phyloP scores from a whole-genome alignment of 2,888 invertebrate species.

The Ashinkailepas kermadecensis region DNA sequence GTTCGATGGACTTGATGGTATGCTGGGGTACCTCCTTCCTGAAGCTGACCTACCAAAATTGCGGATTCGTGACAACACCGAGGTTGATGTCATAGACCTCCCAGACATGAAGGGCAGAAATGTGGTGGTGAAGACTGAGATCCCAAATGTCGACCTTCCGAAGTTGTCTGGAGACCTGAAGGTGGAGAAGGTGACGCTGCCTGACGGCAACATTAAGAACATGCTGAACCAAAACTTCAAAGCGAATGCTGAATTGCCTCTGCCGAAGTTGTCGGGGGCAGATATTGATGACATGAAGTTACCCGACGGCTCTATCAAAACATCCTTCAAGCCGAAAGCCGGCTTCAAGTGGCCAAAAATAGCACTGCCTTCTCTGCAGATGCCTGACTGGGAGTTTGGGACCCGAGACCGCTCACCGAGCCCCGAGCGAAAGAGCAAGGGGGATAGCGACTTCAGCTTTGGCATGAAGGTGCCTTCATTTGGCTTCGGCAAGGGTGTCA shows the following conservation, averaged over 20 bases:
- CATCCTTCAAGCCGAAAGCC: background rate
- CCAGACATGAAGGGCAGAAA: background rate
- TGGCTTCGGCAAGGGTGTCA: background rate
- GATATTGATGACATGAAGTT: conserved; percentile 24
- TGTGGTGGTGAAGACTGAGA: background rate
- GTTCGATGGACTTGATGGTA: background rate
- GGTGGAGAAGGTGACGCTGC: background rate
- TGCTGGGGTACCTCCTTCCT: background rate
- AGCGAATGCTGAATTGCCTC: conserved; percentile 24
- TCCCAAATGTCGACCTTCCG: background rate
- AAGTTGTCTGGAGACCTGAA: background rate
- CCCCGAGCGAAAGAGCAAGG: background rate
- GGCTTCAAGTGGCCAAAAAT: background rate
- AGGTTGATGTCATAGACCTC: background rate
- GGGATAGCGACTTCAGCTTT: background rate
- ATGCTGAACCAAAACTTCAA: conserved; percentile 14
- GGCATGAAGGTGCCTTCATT: background rate
- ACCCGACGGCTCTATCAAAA: conserved; percentile 6
- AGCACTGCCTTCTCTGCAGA: background rate
- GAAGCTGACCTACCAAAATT: background rate
- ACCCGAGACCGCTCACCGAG: background rate
- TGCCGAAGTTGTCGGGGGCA: conserved; percentile 24
- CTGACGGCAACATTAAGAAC: background rate
- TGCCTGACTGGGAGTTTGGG: background rate
- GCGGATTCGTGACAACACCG: background rate